phyloP scores from a whole-genome alignment of 2,888 invertebrate genomes.

The Pachydiplax longipennis region DNA sequence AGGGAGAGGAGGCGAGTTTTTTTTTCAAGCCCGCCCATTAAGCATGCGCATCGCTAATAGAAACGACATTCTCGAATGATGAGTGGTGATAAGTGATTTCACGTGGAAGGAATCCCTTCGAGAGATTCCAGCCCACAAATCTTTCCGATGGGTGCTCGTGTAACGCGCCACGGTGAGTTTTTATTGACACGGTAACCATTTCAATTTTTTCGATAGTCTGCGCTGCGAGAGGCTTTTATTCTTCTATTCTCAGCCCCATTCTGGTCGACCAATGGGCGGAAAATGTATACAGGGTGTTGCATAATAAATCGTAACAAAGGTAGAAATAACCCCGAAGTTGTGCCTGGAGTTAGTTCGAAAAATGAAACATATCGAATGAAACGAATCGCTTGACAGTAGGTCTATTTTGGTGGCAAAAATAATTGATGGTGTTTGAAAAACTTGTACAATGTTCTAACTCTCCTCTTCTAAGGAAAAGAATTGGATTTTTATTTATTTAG shows the following conservation, averaged over 20 bases:
- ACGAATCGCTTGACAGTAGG: no score
- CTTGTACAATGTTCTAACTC: no score
- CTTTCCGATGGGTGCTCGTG: background rate
- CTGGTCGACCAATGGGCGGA: no score
- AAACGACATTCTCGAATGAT: slow-evolving; percentile 36
- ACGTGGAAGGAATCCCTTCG: slow-evolving; percentile 25
- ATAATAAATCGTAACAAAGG: no score
- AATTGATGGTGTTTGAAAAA: no score
- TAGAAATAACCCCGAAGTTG: no score
- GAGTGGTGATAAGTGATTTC: slow-evolving; percentile 42
- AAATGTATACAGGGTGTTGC: no score
- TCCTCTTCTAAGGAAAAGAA: no score
- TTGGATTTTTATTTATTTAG: no score
- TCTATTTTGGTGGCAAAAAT: no score
- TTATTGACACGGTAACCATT: background rate
- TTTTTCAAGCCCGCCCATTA: background rate
- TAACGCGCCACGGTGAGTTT: background rate
- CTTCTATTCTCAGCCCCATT: background rate
- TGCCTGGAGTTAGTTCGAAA: no score
- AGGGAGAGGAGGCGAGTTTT: background rate
- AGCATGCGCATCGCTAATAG: slow-evolving; percentile 37
- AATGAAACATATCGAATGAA: no score
- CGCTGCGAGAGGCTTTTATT: background rate
- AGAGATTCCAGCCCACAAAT: slow-evolving; percentile 5
- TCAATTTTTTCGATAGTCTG: background rate